Conservation (phyloP, 2,888 invertebrate species). For the Chaitophorus viminalis region DNA sequence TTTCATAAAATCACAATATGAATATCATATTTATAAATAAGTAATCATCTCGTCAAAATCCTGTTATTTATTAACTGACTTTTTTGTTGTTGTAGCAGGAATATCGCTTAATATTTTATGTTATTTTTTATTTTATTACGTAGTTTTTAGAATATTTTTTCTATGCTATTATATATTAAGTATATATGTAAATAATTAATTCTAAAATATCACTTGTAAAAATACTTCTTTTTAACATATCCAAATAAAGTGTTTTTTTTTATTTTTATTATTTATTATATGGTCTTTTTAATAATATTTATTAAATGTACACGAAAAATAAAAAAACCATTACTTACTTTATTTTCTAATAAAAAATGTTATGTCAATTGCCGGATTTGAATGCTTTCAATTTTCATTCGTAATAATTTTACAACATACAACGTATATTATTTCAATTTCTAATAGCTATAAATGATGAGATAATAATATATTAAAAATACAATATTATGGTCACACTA, state of each 20-base stretch:
- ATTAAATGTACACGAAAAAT: neutral
- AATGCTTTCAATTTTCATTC: neutral
- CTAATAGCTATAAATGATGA: neutral
- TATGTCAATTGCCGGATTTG: neutral
- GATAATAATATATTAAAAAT: neutral
- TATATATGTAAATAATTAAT: slow-evolving; percentile 49
- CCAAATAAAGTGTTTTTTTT: slow-evolving; percentile 25
- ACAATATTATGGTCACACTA: neutral
- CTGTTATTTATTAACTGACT: slow-evolving; percentile 54
- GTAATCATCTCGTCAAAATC: slow-evolving; percentile 52
- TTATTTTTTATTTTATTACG: slow-evolving; percentile 30
- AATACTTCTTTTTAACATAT: slow-evolving; percentile 5
- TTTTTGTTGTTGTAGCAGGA: slow-evolving; percentile 15
- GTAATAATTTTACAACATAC: too few species aligned
- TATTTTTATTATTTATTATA: neutral
- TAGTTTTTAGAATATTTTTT: neutral
- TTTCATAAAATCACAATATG: neutral
- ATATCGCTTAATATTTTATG: slow-evolving; percentile 40
- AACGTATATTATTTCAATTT: neutral
- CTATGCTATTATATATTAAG: neutral
- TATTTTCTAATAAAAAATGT: neutral
- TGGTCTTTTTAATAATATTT: neutral
- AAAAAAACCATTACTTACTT: neutral
- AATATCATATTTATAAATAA: slow-evolving; percentile 24
- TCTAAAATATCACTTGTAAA: slow-evolving; percentile 37